Base-by-base conservation (phyloP, 2,888 invertebrate genomes). In the Phyto melanocephala region DNA sequence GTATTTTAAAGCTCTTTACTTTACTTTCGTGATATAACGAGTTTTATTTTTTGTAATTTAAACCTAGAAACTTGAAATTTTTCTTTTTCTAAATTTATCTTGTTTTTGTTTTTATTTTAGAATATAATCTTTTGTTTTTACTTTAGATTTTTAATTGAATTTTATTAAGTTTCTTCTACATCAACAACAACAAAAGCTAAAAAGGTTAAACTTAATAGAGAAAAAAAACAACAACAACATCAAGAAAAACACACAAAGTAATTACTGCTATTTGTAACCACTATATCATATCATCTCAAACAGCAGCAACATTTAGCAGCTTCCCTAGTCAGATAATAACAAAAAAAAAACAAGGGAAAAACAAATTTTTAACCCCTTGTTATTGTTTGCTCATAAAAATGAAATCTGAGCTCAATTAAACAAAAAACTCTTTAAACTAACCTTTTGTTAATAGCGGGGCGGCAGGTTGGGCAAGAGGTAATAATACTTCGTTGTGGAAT, bases 331-430 rank as follows among this genome's bases (percentile, higher is more conserved):
- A 50, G 4, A 5, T 52, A 60, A 60, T 20, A 50, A 35, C 15
- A 15, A 47, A 42, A 42, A 45, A 67, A 45, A 42, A 42, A 20
- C 11, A 17, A n/a, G n/a, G n/a, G n/a, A 28, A 35, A 10, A 37
- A 3, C 22, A 42, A 2, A 35, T 52, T 52, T 71, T 65, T 71
- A 71, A 74, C 81, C 74, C 58, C 78, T 75, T 75, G 81, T 75
- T 78, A 79, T 76, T 47, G 47, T 50, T 52, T 20, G 20, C 8
- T 47, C 17, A 45, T 20, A 10, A 17, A 42, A 47, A 28, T 78
- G 81, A 58, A 82, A 82, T 75, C 74, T 82, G 81, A 82, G 81
- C 78, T 82, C 81, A 82, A 82, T 82, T 82, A 82, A 74, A 75
- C 65, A 65, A 75, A 75, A 65, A 72, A 71, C 22, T 35, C 33